Evolutionary conservation across 2,888 invertebrate species (phyloP).

Genomic region (Stenurella melanura): DNA sequence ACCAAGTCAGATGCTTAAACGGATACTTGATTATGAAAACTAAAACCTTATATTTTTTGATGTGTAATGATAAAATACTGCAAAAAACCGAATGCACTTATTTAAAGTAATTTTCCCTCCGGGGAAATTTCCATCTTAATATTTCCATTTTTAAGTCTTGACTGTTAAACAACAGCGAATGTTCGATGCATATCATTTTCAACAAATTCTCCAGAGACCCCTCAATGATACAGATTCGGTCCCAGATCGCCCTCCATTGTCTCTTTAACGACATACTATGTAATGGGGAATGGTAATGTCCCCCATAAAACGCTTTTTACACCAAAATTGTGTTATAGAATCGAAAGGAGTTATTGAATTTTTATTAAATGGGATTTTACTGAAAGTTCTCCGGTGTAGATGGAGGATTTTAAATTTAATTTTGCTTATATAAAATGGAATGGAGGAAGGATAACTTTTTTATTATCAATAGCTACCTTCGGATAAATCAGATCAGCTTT

Average conservation of each 20-base stretch:
- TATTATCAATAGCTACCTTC: conserved; percentile 23
- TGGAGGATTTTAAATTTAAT: conserved; percentile 32
- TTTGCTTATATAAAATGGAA: conserved; percentile 21
- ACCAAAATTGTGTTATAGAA: conserved; percentile 22
- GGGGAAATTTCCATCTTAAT: neutral
- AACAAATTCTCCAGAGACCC: neutral
- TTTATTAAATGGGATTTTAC: conserved; percentile 30
- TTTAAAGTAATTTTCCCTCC: neutral
- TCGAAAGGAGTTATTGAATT: conserved; percentile 28
- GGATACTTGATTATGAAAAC: no score
- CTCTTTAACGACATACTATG: neutral
- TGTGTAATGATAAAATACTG: no score
- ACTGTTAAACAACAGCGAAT: neutral
- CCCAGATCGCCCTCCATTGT: conserved; percentile 1
- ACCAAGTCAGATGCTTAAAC: no score
- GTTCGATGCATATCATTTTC: neutral
- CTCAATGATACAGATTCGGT: neutral
- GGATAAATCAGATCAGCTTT: conserved; percentile 17
- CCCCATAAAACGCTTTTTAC: conserved; percentile 7
- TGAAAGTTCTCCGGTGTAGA: conserved; percentile 12
- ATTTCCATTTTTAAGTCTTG: neutral
- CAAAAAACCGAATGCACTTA: neutral
- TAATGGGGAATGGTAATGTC: neutral
- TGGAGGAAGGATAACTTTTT: conserved; percentile 30
- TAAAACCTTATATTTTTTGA: no score